phyloP scores from a whole-genome alignment of 2,888 invertebrate genomes.

The Lordiphosa fenestrarum region DNA sequence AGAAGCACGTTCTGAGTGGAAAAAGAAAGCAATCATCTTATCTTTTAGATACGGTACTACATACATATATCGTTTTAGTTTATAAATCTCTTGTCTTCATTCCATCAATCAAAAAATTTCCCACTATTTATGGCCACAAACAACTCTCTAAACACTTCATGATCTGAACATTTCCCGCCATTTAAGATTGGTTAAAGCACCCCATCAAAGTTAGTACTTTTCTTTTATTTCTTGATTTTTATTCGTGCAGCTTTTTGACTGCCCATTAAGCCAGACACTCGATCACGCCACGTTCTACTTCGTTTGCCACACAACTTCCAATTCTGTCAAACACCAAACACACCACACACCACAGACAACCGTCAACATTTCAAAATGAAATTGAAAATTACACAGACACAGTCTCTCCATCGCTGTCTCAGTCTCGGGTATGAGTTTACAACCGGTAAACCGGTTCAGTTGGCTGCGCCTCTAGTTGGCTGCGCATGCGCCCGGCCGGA shows the following conservation, averaged over 20 bases:
- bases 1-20: too few relatives aligned
- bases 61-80: conserved; percentile 3
- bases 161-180: conserved; percentile 25
- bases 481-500: conserved; percentile 49
- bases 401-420: conserved; percentile 8
- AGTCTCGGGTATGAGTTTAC: conserved; percentile 21
- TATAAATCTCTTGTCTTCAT: conserved; percentile 22
- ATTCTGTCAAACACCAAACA: conserved; percentile 19
- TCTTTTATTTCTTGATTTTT: conserved; percentile 2
- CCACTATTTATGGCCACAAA: conserved; percentile 18
- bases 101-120: conserved; percentile 28
- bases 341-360: conserved; percentile 6
- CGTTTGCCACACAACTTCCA: conserved; percentile 7
- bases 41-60: too few relatives aligned
- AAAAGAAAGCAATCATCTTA: too few relatives aligned
- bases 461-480: conserved; percentile 9
- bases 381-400: conserved; percentile 56
- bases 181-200: conserved; percentile 13
- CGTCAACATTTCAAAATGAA: conserved; percentile 49
- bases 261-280: conserved; percentile 38
- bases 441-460: conserved; percentile 55
- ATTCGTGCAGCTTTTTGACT: conserved; percentile 15
- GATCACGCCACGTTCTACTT: conserved; percentile 31
- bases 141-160: conserved; percentile 42
- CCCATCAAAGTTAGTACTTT: conserved; percentile 5